Conservation (phyloP, 2,888 invertebrate genomes). For the Colostygia pectinataria region DNA sequence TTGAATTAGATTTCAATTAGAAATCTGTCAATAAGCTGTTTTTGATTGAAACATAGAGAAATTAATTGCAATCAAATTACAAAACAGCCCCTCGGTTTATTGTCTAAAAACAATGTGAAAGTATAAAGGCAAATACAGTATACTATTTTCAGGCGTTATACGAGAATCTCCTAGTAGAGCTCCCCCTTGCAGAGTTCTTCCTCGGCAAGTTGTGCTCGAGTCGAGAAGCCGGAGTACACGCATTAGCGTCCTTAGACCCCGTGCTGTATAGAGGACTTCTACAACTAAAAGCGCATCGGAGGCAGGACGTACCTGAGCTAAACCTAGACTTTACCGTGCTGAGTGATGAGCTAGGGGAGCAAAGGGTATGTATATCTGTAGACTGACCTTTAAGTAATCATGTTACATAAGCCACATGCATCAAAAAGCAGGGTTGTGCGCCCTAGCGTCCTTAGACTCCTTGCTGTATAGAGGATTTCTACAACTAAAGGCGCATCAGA, state of each 20-base stretch:
- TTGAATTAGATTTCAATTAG: no score
- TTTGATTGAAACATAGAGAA: no score
- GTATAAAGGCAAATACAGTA: no score
- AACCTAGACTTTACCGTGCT: constrained; percentile 97
- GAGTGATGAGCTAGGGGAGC: constrained; percentile 94
- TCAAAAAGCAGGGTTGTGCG: constrained; percentile 94
- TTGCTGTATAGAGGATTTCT: constrained; percentile 95
- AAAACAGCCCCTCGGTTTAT: no score
- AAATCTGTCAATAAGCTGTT: no score
- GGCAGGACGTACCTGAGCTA: constrained; percentile 92
- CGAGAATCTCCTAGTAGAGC: constrained; percentile 96
- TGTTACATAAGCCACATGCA: no score
- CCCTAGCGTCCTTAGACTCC: constrained; percentile 96
- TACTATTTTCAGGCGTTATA: constrained; percentile 88
- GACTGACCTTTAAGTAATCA: no score
- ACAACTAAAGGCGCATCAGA: constrained; percentile 91
- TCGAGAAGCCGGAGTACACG: constrained; percentile 94
- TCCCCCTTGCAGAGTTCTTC: constrained; percentile 98
- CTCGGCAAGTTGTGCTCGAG: constrained; percentile 86
- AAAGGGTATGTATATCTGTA: constrained; percentile 84
- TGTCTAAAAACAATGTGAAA: no score
- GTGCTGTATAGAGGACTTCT: constrained; percentile 95
- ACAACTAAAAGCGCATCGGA: constrained; percentile 91
- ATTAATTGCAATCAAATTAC: no score
- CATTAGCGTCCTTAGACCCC: constrained; percentile 96